Conservation (phyloP, 1,140 invertebrate genomes). For the Drosophila pachea region DNA sequence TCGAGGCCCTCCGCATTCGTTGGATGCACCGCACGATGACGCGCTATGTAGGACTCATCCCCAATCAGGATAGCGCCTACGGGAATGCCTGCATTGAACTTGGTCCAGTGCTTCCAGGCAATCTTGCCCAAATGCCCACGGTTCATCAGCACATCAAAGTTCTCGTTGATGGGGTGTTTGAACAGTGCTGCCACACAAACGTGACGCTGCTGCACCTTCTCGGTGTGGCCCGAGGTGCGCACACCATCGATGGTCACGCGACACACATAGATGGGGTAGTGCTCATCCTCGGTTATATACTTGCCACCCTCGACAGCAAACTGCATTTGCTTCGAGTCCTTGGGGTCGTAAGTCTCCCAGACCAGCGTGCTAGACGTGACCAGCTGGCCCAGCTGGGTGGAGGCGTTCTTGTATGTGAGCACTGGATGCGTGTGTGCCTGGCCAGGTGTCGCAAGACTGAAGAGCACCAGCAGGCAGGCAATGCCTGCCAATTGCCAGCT, state of each 20-base stretch:
- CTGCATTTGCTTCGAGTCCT: constrained; percentile 79
- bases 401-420: constrained; percentile 64
- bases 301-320: constrained; percentile 82
- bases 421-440: constrained; percentile 57
- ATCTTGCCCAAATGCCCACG: constrained; percentile 86
- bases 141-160: constrained; percentile 88
- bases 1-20: constrained; percentile 40
- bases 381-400: constrained; percentile 73
- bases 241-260: constrained; percentile 84
- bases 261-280: constrained; percentile 86
- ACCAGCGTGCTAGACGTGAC: constrained; percentile 82
- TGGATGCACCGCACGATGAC: constrained; percentile 70
- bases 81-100: constrained; percentile 81
- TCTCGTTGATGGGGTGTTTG: constrained; percentile 81
- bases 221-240: constrained; percentile 84
- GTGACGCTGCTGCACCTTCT: constrained; percentile 80
- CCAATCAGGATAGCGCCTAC: constrained; percentile 84
- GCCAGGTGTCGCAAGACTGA: constrained; percentile 29
- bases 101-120: constrained; percentile 86
- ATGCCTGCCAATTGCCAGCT: neutral
- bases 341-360: constrained; percentile 80
- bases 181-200: constrained; percentile 84
- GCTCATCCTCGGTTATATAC: constrained; percentile 76
- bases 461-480: constrained; percentile 36
- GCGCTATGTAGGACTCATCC: constrained; percentile 80